phyloP scores from a whole-genome alignment of 1,140 invertebrate species.

The Ceratosolen fusciceps region DNA sequence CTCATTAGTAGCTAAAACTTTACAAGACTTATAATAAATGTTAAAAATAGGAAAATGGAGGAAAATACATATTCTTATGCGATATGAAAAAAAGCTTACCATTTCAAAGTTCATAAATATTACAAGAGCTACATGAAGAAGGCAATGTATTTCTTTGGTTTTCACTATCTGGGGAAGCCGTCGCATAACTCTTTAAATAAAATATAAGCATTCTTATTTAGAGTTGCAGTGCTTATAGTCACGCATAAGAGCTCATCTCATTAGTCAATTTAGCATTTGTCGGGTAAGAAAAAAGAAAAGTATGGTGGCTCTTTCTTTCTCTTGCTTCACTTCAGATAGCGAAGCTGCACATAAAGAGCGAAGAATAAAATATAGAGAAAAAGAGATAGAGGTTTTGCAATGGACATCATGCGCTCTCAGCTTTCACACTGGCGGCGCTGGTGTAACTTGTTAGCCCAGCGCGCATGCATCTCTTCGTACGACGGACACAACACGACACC shows the following conservation, averaged over 20 bases:
- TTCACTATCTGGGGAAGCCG: conserved; percentile 17
- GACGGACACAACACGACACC: conserved; percentile 56
- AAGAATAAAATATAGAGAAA: not conserved
- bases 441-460: conserved; percentile 52
- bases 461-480: conserved; percentile 51
- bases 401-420: conserved; percentile 23
- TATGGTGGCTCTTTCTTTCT: not conserved
- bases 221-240: not conserved
- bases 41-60: conserved; percentile 3
- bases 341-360: not conserved
- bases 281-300: not conserved
- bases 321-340: not conserved
- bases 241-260: conserved; percentile 31
- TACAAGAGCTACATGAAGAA: conserved; percentile 14
- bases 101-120: conserved; percentile 46
- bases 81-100: conserved; percentile 43
- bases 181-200: conserved; percentile 46
- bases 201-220: conserved; percentile 41
- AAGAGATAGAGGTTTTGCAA: conserved; percentile 16
- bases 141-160: conserved; percentile 6
- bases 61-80: conserved; percentile 2
- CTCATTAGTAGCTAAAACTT: conserved; percentile 41
- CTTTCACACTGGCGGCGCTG: conserved; percentile 51
- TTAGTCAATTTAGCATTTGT: conserved; percentile 42
- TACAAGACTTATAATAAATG: conserved; percentile 39